Evolutionary conservation across 2,113 vertebrate genomes (phyloP), one percentile per base, ranked within the genome.

Genomic region (Urocolius indicus): DNA sequence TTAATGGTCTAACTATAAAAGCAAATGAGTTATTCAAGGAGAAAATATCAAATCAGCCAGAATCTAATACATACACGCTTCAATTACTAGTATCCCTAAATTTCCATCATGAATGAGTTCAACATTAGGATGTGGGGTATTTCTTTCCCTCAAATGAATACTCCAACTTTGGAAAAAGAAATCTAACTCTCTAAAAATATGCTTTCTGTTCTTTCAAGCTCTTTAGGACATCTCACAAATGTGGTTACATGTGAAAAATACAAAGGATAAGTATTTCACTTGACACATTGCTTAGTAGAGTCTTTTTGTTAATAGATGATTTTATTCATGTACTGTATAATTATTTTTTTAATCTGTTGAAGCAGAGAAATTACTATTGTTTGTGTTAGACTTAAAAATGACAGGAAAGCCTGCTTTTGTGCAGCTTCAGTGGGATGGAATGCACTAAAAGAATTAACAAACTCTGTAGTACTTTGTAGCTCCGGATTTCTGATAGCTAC

Each of bases 271-370:
- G 27, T 38, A n/a, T 76, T 79, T 87, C 61, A 92, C 87, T 43
- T 90, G 36, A 76, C 46, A n/a, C 5, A 4, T 18, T 32, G n/a
- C 46, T 87, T 68, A 24, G 26, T 23, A 77, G 2, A 95, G 16
- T 7, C 12, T 32, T 83, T 62, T 61, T 91, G 23, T 59, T 71
- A 89, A 32, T 61, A 34, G 26, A 54, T 71, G 48, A 38, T 57
- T 90, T 90, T 92, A 93, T 79, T 92, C 36, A 82, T 80, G 20
- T 24, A 54, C 7, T 74, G 41, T 62, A 63, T 52, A 80, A 92
- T 93, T 94, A n/a, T 77, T 95, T 93, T 93, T 77, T 82, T 62
- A 68, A 74, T 71, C 34, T 45, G 22, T 51, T 93, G 87, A 94
- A 94, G 80, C 69, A 95, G 52, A 84, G 19, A 76, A 90, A 91